These are phyloP conservation scores for Bibio marci DNA, from an alignment of 2,888 invertebrate species.

Conservation along the genomic window DNA sequence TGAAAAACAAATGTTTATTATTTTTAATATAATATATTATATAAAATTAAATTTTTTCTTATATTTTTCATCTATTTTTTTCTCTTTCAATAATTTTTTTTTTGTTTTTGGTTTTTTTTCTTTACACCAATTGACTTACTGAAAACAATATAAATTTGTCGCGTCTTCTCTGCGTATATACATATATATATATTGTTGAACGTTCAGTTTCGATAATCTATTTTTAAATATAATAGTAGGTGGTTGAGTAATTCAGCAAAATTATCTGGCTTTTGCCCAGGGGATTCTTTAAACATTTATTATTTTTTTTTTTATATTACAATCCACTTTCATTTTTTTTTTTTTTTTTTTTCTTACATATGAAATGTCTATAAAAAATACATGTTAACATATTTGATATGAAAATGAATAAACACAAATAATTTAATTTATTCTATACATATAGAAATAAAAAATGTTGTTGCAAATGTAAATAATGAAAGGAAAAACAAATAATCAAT, in stretches of 20 bases:
- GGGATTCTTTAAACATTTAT: conserved; percentile 4
- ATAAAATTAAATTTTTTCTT: background rate
- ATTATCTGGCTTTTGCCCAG: conserved; percentile 6
- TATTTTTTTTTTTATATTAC: conserved; percentile 4
- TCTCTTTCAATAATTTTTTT: background rate
- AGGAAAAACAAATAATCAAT: too few species aligned
- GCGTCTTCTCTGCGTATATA: too few species aligned
- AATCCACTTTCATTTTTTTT: too few species aligned
- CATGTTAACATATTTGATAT: background rate
- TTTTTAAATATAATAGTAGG: conserved; percentile 6
- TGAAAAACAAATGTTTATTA: too few species aligned
- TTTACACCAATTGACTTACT: background rate
- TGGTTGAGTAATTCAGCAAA: conserved; percentile 2
- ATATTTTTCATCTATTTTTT: background rate
- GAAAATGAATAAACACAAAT: too few species aligned
- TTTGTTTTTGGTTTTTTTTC: background rate
- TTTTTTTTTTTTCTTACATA: background rate
- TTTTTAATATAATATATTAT: too few species aligned
- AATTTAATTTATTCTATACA: too few species aligned
- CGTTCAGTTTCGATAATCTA: too few species aligned
- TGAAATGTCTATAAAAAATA: background rate
- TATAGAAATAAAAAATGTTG: too few species aligned
- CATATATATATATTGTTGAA: too few species aligned
- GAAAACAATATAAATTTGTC: too few species aligned
- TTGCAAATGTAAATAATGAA: too few species aligned